Conservation (phyloP, 1,140 invertebrate genomes). For the Eriocheir sinensis region DNA sequence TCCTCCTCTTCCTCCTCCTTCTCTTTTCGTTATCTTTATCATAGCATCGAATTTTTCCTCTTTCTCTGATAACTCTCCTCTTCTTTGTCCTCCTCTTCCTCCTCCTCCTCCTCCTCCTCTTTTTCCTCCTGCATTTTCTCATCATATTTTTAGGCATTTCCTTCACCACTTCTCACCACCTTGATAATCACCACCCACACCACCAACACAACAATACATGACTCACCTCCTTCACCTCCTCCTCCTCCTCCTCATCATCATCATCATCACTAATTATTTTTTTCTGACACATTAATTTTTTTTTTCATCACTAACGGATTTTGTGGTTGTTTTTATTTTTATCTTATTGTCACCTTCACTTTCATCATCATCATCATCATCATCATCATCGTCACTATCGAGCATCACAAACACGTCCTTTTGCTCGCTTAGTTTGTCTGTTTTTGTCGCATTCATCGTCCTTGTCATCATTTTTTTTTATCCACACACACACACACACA, state of each 20-base stretch:
- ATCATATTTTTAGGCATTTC: too few species aligned
- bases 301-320: not conserved
- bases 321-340: not conserved
- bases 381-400: not conserved
- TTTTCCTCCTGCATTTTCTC: too few species aligned
- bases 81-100: not conserved
- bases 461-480: not conserved
- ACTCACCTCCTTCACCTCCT: too few species aligned
- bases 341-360: not conserved
- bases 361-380: conserved; percentile 13
- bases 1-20: too few species aligned
- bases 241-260: not conserved
- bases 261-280: not conserved
- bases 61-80: too few species aligned
- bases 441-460: too few species aligned
- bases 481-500: not conserved
- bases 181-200: conserved; percentile 1
- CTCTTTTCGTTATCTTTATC: too few species aligned
- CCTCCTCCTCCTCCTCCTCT: not conserved
- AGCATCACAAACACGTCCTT: not conserved
- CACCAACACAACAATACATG: not conserved
- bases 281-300: not conserved
- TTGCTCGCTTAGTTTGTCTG: too few species aligned
- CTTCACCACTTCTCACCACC: too few species aligned
- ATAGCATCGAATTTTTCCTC: too few species aligned